Evolutionary conservation across 1,140 invertebrate genomes (phyloP), one percentile per base, ranked within the genome.

Genomic region (Halyomorpha halys): DNA sequence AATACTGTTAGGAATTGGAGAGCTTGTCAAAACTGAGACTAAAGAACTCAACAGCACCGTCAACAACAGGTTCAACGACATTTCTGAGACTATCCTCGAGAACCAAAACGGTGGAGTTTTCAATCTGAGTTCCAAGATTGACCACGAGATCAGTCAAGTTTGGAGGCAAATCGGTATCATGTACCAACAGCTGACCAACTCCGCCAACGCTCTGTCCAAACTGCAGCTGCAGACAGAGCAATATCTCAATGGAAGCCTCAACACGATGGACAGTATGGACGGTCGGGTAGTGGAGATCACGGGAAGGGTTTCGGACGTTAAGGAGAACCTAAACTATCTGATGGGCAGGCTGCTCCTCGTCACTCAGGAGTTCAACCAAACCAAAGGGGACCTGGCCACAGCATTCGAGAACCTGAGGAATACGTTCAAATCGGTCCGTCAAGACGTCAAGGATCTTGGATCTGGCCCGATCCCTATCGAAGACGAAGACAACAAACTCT

Each of bases 291-390:
- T 80, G 34, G 27, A 44, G 13, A 90, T 92, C 69, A 90, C 85
- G n/a, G 81, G 81, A 67, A 81, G 86, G 51, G 90, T 92, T 81
- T 72, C 77, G 0, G 89, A 91, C 73, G 85, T 94, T 9, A 86
- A 91, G 67, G 82, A 85, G 61, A 91, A 93, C 72, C 77, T 94
- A 30, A 94, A 94, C 74, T 92, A 85, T 72, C 76, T 92, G 30
- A 73, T 94, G 59, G 90, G 90, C 5, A 78, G 86, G 62, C 73
- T 94, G 30, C 86, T 85, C 0, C 74, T 93, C 0, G 86, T 92
- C 13, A 89, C 89, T 1, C 86, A 89, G 68, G 90, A 94, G 74
- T 94, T 94, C 74, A 86, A 86, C 69, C 83, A 85, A 71, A 90
- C 93, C 47, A 91, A 90, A 72, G 79, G 76, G 9, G 87, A 86